Evolutionary conservation across 2,797 vertebrate species (phyloP).

Genomic region (Schizopygopsis malacanthus): DNA sequence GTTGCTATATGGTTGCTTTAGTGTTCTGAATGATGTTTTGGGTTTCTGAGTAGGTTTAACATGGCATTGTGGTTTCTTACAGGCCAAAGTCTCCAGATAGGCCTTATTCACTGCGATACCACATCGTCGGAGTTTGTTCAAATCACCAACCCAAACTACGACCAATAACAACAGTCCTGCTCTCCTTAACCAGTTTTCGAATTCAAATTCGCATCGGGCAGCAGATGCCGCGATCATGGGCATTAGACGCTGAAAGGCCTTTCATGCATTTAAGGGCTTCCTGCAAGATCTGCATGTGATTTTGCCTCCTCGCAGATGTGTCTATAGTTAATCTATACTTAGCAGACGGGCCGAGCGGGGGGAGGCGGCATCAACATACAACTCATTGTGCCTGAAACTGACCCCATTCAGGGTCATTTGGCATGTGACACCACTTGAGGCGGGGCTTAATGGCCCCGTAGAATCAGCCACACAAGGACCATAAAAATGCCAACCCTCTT

Average conservation of each 20-base stretch:
- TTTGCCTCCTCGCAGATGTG: conserved; percentile 63
- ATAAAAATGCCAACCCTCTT: conserved; percentile 68
- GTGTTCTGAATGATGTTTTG: neutral
- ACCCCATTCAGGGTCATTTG: conserved; percentile 73
- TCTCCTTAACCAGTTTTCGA: neutral
- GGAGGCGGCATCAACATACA: conserved; percentile 67
- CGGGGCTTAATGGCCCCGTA: conserved; percentile 65
- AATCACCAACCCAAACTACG: neutral
- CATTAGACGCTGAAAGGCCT: conserved; percentile 62
- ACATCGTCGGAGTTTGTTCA: neutral
- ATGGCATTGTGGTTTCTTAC: neutral
- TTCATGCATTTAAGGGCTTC: conserved; percentile 56
- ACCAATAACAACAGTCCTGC: neutral
- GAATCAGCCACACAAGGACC: conserved; percentile 62
- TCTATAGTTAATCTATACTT: conserved; percentile 67
- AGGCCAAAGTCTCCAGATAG: neutral
- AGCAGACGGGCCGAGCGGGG: conserved; percentile 61
- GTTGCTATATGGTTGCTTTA: neutral
- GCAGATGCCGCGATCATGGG: conserved; percentile 49
- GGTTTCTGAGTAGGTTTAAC: neutral
- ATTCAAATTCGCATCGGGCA: conserved; percentile 36
- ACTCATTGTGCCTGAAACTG: conserved; percentile 70
- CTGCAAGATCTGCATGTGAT: conserved; percentile 61
- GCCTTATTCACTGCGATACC: neutral
- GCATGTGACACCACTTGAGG: conserved; percentile 71